Percentiles rank a stretch among this genome's conserved stretches.
Evolutionary conservation across 1,140 invertebrate genomes (phyloP).

Genomic region (Dinoponera quadriceps): DNA sequence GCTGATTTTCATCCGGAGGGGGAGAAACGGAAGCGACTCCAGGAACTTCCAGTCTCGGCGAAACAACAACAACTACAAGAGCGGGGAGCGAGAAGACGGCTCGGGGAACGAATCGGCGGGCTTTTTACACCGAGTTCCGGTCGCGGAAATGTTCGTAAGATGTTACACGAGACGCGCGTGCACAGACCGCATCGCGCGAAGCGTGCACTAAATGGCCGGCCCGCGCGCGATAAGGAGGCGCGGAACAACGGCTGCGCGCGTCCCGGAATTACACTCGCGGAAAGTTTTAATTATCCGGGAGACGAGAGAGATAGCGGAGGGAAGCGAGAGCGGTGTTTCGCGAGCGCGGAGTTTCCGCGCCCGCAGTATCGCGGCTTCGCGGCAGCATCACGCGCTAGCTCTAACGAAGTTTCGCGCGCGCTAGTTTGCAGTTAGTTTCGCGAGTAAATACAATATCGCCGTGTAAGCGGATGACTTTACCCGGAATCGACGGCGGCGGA

Average conservation of each 20-base stretch:
- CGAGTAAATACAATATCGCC: slow-evolving; percentile 69
- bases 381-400: slow-evolving; percentile 57
- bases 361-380: slow-evolving; percentile 57
- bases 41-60: background rate
- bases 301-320: slow-evolving; percentile 20
- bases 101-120: background rate
- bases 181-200: background rate
- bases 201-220: slow-evolving; percentile 40
- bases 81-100: too few species aligned
- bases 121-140: background rate
- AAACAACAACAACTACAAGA: too few species aligned
- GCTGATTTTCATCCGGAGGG: background rate
- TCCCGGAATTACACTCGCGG: slow-evolving; percentile 57
- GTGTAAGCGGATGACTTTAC: slow-evolving; percentile 62
- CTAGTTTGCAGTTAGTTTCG: slow-evolving; percentile 66
- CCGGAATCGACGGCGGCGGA: slow-evolving; percentile 27
- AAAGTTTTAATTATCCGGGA: slow-evolving; percentile 72
- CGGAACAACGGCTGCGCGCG: slow-evolving; percentile 50
- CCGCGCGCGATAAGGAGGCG: slow-evolving; percentile 47
- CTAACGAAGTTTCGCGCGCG: slow-evolving; percentile 62
- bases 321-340: slow-evolving; percentile 7
- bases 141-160: background rate
- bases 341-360: slow-evolving; percentile 49
- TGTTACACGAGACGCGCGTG: background rate
- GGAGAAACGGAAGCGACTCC: background rate